Conservation (phyloP, 1,140 invertebrate genomes). For the Drosophila repletoides region DNA sequence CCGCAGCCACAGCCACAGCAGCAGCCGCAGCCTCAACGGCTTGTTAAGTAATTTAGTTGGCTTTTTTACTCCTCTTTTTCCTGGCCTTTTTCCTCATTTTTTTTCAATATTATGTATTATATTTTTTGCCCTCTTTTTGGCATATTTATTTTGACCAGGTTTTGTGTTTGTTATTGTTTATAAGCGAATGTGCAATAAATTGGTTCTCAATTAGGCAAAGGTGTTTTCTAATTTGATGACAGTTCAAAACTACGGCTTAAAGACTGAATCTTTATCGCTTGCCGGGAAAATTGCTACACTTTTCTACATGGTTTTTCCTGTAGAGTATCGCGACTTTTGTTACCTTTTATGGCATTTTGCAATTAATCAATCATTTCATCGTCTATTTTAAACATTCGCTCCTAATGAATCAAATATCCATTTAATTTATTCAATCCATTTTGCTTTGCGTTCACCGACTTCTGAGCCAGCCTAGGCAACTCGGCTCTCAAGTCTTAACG, state of each 20-base stretch:
- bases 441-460: conserved; percentile 16
- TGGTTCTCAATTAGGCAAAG: conserved; percentile 59
- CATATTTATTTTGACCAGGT: conserved; percentile 42
- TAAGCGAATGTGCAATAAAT: conserved; percentile 62
- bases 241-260: neutral
- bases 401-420: conserved; percentile 1
- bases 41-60: conserved; percentile 80
- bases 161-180: conserved; percentile 54
- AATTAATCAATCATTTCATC: conserved; percentile 41
- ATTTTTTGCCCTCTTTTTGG: conserved; percentile 12
- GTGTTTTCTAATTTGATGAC: conserved; percentile 39
- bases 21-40: too few relatives aligned
- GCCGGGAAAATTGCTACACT: too few relatives aligned
- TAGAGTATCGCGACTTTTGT: conserved; percentile 9
- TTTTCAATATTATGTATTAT: conserved; percentile 27
- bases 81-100: conserved; percentile 16
- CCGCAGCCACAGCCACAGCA: too few relatives aligned
- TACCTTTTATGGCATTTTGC: conserved; percentile 33
- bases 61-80: conserved; percentile 31
- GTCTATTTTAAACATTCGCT: conserved; percentile 15
- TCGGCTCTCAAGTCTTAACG: conserved; percentile 8
- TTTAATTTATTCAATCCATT: conserved; percentile 38
- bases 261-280: too few relatives aligned
- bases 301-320: neutral
- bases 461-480: conserved; percentile 11